phyloP scores from a whole-genome alignment of 2,797 vertebrate genomes.

The Cossypha heuglini region DNA sequence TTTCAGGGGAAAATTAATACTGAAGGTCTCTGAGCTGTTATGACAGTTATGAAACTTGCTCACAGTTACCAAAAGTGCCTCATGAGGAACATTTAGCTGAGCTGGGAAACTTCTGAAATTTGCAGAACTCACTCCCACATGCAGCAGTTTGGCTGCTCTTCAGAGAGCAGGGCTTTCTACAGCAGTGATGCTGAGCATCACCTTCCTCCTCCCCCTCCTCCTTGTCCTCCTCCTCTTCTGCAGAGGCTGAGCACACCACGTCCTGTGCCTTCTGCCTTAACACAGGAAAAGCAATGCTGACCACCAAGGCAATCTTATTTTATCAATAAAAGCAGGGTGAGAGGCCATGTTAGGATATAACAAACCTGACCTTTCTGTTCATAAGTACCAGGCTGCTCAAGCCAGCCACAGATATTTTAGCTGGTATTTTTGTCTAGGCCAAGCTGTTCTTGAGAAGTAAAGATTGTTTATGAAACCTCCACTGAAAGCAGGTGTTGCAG shows the following conservation, averaged over 20 bases:
- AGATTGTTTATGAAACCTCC: slow-evolving; percentile 57
- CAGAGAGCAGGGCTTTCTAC: background rate
- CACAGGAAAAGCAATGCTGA: background rate
- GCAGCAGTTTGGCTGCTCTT: background rate
- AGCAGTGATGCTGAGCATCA: background rate
- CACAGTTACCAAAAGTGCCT: background rate
- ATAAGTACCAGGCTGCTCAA: slow-evolving; percentile 20
- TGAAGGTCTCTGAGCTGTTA: background rate
- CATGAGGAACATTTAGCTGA: background rate
- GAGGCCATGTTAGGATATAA: background rate
- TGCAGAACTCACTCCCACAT: background rate
- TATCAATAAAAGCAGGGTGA: slow-evolving; percentile 31
- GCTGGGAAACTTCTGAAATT: background rate
- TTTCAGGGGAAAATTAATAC: background rate
- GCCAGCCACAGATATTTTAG: slow-evolving; percentile 8
- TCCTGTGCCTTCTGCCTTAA: background rate
- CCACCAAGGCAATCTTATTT: background rate
- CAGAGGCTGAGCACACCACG: accelerated
- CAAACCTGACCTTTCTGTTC: slow-evolving; percentile 40
- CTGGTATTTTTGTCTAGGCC: background rate
- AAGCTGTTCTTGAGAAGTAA: slow-evolving; percentile 29
- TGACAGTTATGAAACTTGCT: slow-evolving; percentile 8
- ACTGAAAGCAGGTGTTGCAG: slow-evolving; percentile 56
- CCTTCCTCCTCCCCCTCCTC: background rate
- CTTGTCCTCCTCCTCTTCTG: background rate